Percentiles rank a stretch among this genome's conserved stretches.
These are phyloP conservation scores for Helostoma temminkii DNA, from an alignment of 2,797 vertebrate genomes.

Conservation along the genomic window DNA sequence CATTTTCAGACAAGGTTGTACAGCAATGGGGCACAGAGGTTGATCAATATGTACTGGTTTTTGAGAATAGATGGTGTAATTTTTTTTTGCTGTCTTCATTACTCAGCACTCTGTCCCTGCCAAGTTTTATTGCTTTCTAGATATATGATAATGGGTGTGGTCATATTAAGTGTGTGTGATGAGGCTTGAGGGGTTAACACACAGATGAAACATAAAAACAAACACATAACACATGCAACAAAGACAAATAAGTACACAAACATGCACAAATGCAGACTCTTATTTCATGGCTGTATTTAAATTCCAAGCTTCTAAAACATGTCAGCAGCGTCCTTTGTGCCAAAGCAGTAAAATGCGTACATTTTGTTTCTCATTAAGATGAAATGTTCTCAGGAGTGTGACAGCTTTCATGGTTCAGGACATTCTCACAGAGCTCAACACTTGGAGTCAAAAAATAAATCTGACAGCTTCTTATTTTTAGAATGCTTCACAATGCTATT, in stretches of 20 bases:
- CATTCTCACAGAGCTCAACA: conserved; percentile 48
- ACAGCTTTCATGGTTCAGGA: conserved; percentile 61
- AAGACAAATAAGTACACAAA: conserved; percentile 5
- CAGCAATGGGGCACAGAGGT: conserved; percentile 2
- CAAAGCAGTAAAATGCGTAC: conserved; percentile 41
- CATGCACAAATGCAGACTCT: not conserved
- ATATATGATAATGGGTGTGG: conserved; percentile 17
- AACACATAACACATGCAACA: not conserved
- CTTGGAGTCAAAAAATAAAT: conserved; percentile 44
- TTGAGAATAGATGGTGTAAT: conserved; percentile 49
- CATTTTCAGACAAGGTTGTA: conserved; percentile 48
- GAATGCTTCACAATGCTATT: conserved; percentile 52
- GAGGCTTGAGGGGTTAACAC: not conserved
- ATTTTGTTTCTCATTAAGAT: conserved; percentile 70
- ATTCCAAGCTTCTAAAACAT: conserved; percentile 44
- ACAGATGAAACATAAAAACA: conserved; percentile 8
- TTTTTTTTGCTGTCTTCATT: conserved; percentile 45
- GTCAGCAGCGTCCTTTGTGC: conserved; percentile 46
- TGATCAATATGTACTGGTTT: conserved; percentile 63
- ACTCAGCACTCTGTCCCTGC: not conserved
- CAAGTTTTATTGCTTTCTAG: conserved; percentile 34
- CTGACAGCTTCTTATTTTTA: conserved; percentile 76
- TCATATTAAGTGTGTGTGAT: conserved; percentile 8
- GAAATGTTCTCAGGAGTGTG: conserved; percentile 65
- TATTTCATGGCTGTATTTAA: conserved; percentile 38